Evolutionary conservation across 2,113 vertebrate genomes (phyloP).

Genomic region (Melierax canorus): DNA sequence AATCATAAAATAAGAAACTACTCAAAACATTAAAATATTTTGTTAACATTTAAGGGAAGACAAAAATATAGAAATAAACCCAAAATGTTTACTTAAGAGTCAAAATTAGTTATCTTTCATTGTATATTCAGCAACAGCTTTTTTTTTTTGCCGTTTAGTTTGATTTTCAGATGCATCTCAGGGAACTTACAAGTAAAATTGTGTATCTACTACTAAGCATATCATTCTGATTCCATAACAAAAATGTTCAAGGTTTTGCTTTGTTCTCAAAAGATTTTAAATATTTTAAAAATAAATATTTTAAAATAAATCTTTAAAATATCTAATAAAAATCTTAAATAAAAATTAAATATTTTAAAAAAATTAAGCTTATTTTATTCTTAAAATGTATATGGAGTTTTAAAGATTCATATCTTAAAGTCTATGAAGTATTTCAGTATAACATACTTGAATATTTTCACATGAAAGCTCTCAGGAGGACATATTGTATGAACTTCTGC

Average conservation of each 20-base stretch:
- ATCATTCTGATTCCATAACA: not conserved
- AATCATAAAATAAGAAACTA: not conserved
- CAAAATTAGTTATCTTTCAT: not conserved
- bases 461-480: not conserved
- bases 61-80: not conserved
- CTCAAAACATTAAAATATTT: not conserved
- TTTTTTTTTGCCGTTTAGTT: not conserved
- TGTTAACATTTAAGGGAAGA: not conserved
- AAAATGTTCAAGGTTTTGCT: not conserved
- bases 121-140: not conserved
- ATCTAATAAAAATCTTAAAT: no score
- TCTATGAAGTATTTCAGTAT: not conserved
- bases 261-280: not conserved
- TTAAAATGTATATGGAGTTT: not conserved
- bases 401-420: not conserved
- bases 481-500: not conserved
- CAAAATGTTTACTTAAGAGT: not conserved
- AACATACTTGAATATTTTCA: not conserved
- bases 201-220: not conserved
- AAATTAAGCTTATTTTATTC: not conserved
- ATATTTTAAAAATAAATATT: not conserved
- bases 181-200: not conserved
- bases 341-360: not conserved
- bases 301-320: no score
- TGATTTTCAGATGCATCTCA: not conserved